A percentile compares a stretch with the other conserved stretches of the same genome.
Evolutionary conservation across 2,797 vertebrate species (phyloP).

Genomic region (Holocentrus rufus): DNA sequence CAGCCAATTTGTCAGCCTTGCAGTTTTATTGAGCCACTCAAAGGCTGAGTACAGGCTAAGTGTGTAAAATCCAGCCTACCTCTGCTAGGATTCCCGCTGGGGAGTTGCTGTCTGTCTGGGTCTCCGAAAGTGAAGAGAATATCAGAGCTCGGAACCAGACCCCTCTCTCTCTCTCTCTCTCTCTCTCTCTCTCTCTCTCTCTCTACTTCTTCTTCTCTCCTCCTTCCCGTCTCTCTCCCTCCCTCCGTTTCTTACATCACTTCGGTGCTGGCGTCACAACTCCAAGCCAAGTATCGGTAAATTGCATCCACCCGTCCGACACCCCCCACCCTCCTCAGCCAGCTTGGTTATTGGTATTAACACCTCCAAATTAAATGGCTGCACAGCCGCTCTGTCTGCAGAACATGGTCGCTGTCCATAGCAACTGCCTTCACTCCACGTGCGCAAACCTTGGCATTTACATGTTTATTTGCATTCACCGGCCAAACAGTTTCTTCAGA

Average conservation of each 20-base stretch:
- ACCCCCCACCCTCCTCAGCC: conserved; percentile 17
- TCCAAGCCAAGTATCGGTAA: conserved; percentile 74
- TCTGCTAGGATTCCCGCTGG: conserved; percentile 61
- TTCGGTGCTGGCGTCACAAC: conserved; percentile 78
- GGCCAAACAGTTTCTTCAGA: background rate
- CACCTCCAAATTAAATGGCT: conserved; percentile 66
- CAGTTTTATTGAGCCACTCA: background rate
- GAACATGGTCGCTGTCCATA: conserved; percentile 5
- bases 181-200: conserved; percentile 12
- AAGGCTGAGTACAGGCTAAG: conserved; percentile 8
- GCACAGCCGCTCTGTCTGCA: conserved; percentile 56
- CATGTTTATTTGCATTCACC: conserved; percentile 16
- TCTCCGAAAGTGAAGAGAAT: conserved; percentile 76
- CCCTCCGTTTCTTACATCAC: conserved; percentile 78
- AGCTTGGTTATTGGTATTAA: conserved; percentile 65
- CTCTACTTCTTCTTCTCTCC: conserved; percentile 20
- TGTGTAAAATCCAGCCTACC: conserved; percentile 64
- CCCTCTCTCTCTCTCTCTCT: conserved; percentile 17
- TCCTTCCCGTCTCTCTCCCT: conserved; percentile 51
- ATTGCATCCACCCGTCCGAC: conserved; percentile 50
- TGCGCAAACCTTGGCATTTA: background rate
- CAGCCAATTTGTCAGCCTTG: background rate
- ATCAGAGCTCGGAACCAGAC: conserved; percentile 64
- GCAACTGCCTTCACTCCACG: background rate
- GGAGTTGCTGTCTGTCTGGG: conserved; percentile 69